These are phyloP conservation scores for Chrysomallon squamiferum DNA, from an alignment of 1,140 invertebrate species.

Conservation along the genomic window DNA sequence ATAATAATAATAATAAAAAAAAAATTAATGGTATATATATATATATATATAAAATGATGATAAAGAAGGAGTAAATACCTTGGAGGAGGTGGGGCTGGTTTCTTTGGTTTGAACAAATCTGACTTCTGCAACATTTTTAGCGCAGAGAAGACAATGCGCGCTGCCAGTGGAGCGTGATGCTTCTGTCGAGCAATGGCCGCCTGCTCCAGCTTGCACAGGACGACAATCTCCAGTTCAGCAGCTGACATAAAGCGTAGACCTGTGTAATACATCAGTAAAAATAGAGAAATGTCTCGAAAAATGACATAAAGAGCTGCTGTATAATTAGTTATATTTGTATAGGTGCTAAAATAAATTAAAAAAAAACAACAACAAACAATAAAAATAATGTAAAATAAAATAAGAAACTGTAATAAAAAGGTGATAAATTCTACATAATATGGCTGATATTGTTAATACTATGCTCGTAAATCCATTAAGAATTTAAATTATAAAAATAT, in stretches of 20 bases:
- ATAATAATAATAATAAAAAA: too few relatives aligned
- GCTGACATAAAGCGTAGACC: constrained; percentile 47
- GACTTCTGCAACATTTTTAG: constrained; percentile 54
- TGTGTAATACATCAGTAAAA: constrained; percentile 28
- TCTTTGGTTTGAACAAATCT: constrained; percentile 45
- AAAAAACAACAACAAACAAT: too few relatives aligned
- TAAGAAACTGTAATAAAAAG: too few relatives aligned
- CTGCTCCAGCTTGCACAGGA: constrained; percentile 53
- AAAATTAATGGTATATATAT: too few relatives aligned
- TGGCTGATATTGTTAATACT: too few relatives aligned
- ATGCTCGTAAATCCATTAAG: too few relatives aligned
- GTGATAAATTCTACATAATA: too few relatives aligned
- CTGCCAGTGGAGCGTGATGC: constrained; percentile 59
- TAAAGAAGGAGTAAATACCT: constrained; percentile 21
- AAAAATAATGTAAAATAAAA: too few relatives aligned
- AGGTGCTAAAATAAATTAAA: too few relatives aligned
- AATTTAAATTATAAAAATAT: too few relatives aligned
- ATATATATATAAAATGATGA: too few relatives aligned
- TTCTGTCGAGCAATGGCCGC: constrained; percentile 52
- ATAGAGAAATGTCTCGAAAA: background rate
- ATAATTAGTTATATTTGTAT: too few relatives aligned
- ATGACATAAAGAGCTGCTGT: background rate
- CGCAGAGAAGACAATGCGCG: constrained; percentile 47
- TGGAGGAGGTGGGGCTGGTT: constrained; percentile 25
- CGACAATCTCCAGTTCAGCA: constrained; percentile 59